These are phyloP conservation scores for Piprites chloris DNA, from an alignment of 2,113 vertebrate genomes.

Conservation along the genomic window DNA sequence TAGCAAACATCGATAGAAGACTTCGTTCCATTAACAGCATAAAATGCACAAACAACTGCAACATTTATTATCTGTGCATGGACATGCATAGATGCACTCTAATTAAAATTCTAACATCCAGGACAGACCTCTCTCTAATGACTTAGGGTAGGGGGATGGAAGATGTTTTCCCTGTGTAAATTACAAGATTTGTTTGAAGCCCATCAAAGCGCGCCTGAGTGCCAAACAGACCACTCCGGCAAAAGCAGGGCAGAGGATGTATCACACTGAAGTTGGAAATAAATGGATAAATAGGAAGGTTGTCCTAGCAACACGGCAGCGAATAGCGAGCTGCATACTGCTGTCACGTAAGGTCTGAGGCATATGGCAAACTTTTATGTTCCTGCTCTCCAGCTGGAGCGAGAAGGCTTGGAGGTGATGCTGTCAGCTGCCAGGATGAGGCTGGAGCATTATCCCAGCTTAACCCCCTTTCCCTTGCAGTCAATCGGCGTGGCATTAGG, in stretches of 20 bases:
- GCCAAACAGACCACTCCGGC: not conserved
- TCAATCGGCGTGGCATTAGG: not conserved
- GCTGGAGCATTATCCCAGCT: conserved; percentile 21
- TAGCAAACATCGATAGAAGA: not conserved
- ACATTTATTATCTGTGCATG: not conserved
- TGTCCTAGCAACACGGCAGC: not conserved
- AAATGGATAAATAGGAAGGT: not conserved
- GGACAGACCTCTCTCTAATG: not conserved
- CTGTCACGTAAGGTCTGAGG: not conserved
- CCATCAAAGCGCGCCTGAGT: not conserved
- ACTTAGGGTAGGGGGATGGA: not conserved
- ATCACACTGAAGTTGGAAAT: not conserved
- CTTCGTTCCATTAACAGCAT: not conserved
- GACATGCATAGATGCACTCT: not conserved
- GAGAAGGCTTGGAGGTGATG: not conserved
- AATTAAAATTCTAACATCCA: not conserved
- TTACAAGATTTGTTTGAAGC: not conserved
- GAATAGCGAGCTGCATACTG: fast-evolving
- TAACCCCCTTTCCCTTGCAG: not conserved
- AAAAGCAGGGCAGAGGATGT: not conserved
- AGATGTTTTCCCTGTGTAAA: not conserved
- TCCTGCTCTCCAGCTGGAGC: not conserved
- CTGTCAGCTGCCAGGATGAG: not conserved
- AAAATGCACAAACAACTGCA: not conserved
- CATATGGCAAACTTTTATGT: not conserved